Evolutionary conservation across 2,888 invertebrate genomes (phyloP).

Genomic region (Melieria crassipennis): DNA sequence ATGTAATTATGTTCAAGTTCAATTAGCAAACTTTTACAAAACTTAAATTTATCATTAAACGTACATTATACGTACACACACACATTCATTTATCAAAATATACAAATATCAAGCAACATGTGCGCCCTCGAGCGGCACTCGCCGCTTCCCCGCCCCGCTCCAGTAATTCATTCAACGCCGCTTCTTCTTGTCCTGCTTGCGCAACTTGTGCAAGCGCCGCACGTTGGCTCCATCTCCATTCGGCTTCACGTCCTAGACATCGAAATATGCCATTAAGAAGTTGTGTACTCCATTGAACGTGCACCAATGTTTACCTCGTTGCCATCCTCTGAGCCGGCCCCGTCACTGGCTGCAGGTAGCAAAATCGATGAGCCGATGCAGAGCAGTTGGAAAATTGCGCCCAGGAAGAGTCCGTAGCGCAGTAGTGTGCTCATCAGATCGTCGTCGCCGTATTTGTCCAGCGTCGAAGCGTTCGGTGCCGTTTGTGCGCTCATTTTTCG

Average conservation of each 20-base stretch:
- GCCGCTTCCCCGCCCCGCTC: no score
- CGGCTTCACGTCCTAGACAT: slow-evolving; percentile 46
- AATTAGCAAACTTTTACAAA: no score
- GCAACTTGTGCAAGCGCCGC: slow-evolving; percentile 60
- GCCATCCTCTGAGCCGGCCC: slow-evolving; percentile 47
- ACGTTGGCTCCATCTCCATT: slow-evolving; percentile 46
- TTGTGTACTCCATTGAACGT: background rate
- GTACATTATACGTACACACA: background rate
- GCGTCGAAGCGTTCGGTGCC: slow-evolving; percentile 41
- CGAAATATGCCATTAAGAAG: slow-evolving; percentile 4
- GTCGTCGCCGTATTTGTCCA: slow-evolving; percentile 67
- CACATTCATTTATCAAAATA: background rate
- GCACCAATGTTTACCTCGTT: slow-evolving; percentile 41
- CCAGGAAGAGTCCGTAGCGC: slow-evolving; percentile 83
- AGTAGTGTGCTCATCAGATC: slow-evolving; percentile 79
- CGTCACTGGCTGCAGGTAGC: slow-evolving; percentile 70
- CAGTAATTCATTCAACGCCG: slow-evolving; percentile 50
- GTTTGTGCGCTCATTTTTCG: slow-evolving; percentile 11
- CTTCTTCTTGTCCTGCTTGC: slow-evolving; percentile 62
- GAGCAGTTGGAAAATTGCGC: slow-evolving; percentile 86
- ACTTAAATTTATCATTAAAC: no score
- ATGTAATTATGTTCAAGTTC: no score
- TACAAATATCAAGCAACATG: no score
- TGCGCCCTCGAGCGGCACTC: no score
- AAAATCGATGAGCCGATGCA: slow-evolving; percentile 86